Evolutionary conservation across 2,797 vertebrate species (phyloP), one percentile per base, ranked within the genome.

Genomic region (Phaenicophaeus curvirostris): DNA sequence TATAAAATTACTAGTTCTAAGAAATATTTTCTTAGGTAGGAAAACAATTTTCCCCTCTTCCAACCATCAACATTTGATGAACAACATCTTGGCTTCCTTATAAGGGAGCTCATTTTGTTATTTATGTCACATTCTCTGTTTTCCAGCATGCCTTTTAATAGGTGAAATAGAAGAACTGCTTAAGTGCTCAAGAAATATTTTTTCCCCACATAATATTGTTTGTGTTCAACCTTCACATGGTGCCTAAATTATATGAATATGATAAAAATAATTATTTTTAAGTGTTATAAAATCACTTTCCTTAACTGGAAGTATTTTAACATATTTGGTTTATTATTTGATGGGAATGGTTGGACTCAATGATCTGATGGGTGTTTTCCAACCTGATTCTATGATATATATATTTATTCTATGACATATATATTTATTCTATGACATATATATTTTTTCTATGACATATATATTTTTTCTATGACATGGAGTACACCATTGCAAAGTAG

Each of bases 211-310:
- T 31, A 85, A 6, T 63, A 55, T 24, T 68, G 1, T 48, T 67
- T 68, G 37, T 62, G 7, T 69, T 85, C 16, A 20, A 75, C 25
- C 11, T 59, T 65, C 31, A 30, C n/a, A 27, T 63, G 31, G 67
- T 71, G 31, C 23, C 20, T 73, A 66, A 86, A 81, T 90, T 92
- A 51, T 44, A 66, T 16, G 2, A 2, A 2, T 57, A 57, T 55
- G 21, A 66, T 44, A 78, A 90, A 95, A 91, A 91, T 19, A 68
- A 86, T 80, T 37, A 67, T 74, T 90, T 91, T 86, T 7, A 78
- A 68, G 11, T 79, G 11, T 66, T 85, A 81, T 58, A 67, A 90
- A 93, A 87, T 76, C 2, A 55, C 6, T 69, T 90, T 68, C 6
- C 37, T 46, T 66, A 28, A 63, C 55, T 90, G 30, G 24, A 86